Evolutionary conservation across 92 coral and sea anemone species (phyloP).

Genomic region (Montipora capitata): DNA sequence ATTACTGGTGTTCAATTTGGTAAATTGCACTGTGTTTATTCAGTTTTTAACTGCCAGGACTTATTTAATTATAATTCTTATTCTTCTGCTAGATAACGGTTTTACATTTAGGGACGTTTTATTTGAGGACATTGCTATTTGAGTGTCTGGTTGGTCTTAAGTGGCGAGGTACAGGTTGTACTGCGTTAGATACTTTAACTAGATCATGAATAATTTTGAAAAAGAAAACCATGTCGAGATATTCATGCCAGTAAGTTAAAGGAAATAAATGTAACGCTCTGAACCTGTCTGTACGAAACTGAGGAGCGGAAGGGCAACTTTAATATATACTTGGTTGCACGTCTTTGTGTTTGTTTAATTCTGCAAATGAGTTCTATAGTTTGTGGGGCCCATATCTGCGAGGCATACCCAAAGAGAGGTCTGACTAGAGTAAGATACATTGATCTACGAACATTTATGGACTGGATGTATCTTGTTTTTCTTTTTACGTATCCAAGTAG

Average conservation of each 20-base stretch:
- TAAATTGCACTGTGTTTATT: too few relatives aligned
- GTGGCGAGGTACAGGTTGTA: background rate
- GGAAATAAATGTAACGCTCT: background rate
- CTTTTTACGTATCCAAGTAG: too few relatives aligned
- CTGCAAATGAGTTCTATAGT: background rate
- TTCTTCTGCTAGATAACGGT: conserved; percentile 1
- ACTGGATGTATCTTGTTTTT: too few relatives aligned
- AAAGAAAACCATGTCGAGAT: background rate
- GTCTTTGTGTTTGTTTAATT: conserved; percentile 10
- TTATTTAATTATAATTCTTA: too few relatives aligned
- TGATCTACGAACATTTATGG: too few relatives aligned
- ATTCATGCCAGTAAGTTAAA: conserved; percentile 7
- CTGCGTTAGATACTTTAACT: conserved; percentile 14
- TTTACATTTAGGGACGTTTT: conserved; percentile 3
- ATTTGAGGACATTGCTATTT: conserved; percentile 19
- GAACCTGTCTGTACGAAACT: conserved; percentile 14
- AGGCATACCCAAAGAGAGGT: background rate
- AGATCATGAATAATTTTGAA: background rate
- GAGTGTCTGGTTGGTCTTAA: background rate
- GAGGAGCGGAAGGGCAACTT: conserved; percentile 9
- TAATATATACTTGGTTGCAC: conserved; percentile 15
- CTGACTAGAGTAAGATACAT: too few relatives aligned
- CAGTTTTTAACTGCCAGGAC: too few relatives aligned
- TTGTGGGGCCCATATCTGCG: background rate
- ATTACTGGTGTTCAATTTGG: too few relatives aligned